These are phyloP conservation scores for Nysson spinosus DNA, from an alignment of 2,888 invertebrate species.

Conservation along the genomic window DNA sequence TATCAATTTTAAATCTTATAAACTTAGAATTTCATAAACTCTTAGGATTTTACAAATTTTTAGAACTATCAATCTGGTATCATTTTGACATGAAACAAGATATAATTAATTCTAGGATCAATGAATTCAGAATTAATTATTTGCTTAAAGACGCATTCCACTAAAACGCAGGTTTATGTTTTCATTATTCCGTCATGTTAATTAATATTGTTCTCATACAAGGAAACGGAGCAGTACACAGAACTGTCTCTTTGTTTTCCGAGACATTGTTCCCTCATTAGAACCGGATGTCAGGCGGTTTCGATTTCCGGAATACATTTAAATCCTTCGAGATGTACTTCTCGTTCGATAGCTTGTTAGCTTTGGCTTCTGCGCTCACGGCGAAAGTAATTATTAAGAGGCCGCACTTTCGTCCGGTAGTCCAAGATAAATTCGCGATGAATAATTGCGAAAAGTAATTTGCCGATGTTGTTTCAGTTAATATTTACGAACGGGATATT, in stretches of 20 bases:
- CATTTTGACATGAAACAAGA: no score
- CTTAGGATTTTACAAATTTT: no score
- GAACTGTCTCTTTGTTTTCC: conserved; percentile 45
- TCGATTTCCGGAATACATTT: conserved; percentile 50
- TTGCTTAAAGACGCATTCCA: no score
- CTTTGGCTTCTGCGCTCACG: conserved; percentile 35
- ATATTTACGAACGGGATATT: conserved; percentile 13
- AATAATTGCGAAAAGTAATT: conserved; percentile 13
- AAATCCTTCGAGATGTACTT: conserved; percentile 44
- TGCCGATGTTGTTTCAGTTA: conserved; percentile 6
- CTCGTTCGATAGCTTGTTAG: conserved; percentile 45
- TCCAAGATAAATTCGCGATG: conserved; percentile 42
- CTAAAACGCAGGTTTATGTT: no score
- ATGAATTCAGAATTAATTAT: not conserved
- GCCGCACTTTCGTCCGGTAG: conserved; percentile 27
- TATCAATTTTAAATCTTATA: no score
- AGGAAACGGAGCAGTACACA: conserved; percentile 29
- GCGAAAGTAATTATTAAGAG: conserved; percentile 44
- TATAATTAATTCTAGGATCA: no score
- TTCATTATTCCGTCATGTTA: conserved; percentile 27
- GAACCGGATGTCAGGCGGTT: conserved; percentile 41
- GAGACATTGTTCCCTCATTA: conserved; percentile 49
- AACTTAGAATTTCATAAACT: no score
- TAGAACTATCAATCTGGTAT: no score
- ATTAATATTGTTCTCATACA: conserved; percentile 20